Evolutionary conservation across 2,797 vertebrate genomes (phyloP).

Genomic region (Sandelia bainsii): DNA sequence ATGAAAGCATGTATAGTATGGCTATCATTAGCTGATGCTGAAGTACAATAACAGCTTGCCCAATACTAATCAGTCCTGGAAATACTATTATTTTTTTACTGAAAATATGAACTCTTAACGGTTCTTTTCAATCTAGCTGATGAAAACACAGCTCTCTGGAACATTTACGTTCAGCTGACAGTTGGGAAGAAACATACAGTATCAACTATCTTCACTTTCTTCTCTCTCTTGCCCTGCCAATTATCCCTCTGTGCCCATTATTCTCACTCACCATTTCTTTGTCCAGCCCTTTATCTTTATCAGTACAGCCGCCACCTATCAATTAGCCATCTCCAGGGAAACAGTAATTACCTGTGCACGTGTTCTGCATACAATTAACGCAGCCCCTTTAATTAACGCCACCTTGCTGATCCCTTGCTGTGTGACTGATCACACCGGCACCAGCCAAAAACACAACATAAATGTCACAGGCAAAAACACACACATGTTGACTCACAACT

Average conservation of each 20-base stretch:
- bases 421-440: slow-evolving; percentile 73
- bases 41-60: slow-evolving; percentile 59
- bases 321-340: slow-evolving; percentile 82
- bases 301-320: slow-evolving; percentile 75
- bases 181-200: slow-evolving; percentile 6
- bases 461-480: background rate
- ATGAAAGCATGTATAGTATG: slow-evolving; percentile 58
- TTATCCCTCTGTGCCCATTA: slow-evolving; percentile 66
- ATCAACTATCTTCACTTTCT: slow-evolving; percentile 9
- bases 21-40: slow-evolving; percentile 50
- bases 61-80: slow-evolving; percentile 51
- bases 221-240: slow-evolving; percentile 56
- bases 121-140: slow-evolving; percentile 24
- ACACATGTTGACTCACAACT: slow-evolving; percentile 14
- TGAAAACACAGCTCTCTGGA: slow-evolving; percentile 16
- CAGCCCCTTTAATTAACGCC: slow-evolving; percentile 81
- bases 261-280: slow-evolving; percentile 48
- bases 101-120: slow-evolving; percentile 7
- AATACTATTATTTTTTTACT: background rate
- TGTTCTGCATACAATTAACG: slow-evolving; percentile 82
- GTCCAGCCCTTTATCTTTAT: slow-evolving; percentile 74
- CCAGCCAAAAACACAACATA: slow-evolving; percentile 12
- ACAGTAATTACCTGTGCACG: slow-evolving; percentile 84
- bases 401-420: slow-evolving; percentile 71
- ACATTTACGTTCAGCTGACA: slow-evolving; percentile 1